Conservation (phyloP, 2,888 invertebrate species). For the Trichopria drosophilae region DNA sequence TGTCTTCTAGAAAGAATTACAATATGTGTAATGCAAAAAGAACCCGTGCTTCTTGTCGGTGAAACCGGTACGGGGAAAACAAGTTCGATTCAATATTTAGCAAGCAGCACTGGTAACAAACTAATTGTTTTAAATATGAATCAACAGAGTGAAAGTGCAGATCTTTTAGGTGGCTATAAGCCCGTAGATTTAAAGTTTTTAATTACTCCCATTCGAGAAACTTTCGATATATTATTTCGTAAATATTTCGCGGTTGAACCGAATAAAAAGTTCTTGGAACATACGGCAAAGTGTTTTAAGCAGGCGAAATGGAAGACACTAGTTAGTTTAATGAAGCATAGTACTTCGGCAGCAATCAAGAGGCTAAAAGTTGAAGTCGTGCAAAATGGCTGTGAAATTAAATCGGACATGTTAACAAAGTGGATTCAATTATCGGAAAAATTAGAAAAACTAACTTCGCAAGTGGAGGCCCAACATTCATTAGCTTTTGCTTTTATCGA, state of each 20-base stretch:
- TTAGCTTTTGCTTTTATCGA: conserved; percentile 90
- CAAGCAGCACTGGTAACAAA: conserved; percentile 79
- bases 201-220: conserved; percentile 76
- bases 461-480: conserved; percentile 73
- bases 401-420: conserved; percentile 30
- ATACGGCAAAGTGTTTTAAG: conserved; percentile 77
- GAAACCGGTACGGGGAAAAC: conserved; percentile 99
- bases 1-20: conserved; percentile 86
- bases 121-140: conserved; percentile 97
- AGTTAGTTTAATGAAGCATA: conserved; percentile 76
- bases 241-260: conserved; percentile 75
- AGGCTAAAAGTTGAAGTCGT: conserved; percentile 54
- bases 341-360: conserved; percentile 66
- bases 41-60: conserved; percentile 92
- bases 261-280: conserved; percentile 80
- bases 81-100: conserved; percentile 88
- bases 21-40: conserved; percentile 78
- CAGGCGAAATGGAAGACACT: conserved; percentile 74
- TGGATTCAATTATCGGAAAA: conserved; percentile 60
- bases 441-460: conserved; percentile 71
- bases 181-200: conserved; percentile 89
- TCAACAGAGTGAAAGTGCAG: conserved; percentile 96
- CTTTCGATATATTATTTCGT: conserved; percentile 82
- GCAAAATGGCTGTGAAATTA: conserved; percentile 4
- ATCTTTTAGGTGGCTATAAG: conserved; percentile 95